These are phyloP conservation scores for Paramormyrops kingsleyae DNA, from an alignment of 2,113 vertebrate genomes.

Conservation along the genomic window DNA sequence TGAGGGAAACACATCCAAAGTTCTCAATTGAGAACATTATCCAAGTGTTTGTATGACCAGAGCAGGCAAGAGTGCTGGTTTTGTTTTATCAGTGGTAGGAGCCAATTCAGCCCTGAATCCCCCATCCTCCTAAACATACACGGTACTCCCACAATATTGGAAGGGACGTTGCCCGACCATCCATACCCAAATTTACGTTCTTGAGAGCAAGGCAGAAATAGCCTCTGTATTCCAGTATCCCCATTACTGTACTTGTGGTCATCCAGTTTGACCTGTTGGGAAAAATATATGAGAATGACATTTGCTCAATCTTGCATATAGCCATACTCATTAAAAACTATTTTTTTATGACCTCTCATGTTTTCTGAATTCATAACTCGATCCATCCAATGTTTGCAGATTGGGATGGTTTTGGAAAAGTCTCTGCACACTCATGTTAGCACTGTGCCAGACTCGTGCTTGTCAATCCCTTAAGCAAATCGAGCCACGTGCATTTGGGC, in stretches of 20 bases:
- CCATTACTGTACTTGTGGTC: not conserved
- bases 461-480: not conserved
- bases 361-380: not conserved
- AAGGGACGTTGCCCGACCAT: not conserved
- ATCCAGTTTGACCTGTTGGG: not conserved
- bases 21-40: not conserved
- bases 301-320: not conserved
- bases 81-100: not conserved
- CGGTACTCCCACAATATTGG: not conserved
- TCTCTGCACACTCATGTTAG: not conserved
- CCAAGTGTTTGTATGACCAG: not conserved
- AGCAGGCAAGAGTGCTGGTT: not conserved
- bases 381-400: not conserved
- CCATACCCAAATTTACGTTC: not conserved
- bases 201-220: not conserved
- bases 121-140: not conserved
- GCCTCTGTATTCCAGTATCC: not conserved
- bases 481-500: not conserved
- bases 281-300: not conserved
- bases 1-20: not conserved
- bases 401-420: not conserved
- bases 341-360: not conserved
- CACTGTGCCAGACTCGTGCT: not conserved
- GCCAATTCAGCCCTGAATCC: not conserved
- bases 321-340: not conserved